phyloP scores from a whole-genome alignment of 2,113 vertebrate species.

The Podocnemis expansa region DNA sequence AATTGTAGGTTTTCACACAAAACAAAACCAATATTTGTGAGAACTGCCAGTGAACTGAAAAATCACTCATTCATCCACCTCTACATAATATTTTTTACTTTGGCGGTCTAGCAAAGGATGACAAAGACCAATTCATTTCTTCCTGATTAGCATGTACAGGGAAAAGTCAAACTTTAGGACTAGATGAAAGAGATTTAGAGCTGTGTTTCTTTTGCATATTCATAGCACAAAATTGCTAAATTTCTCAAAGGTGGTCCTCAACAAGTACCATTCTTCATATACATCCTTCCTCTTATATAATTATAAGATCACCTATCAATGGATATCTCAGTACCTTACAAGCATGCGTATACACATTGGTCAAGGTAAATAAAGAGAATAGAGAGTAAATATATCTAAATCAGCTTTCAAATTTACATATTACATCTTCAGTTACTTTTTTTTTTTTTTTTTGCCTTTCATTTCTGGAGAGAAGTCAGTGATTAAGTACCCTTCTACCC shows the following conservation, averaged over 20 bases:
- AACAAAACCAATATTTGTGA: background rate
- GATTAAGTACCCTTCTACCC: background rate
- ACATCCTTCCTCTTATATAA: background rate
- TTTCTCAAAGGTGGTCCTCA: background rate
- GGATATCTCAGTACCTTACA: background rate
- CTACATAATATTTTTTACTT: background rate
- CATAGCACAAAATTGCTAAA: background rate
- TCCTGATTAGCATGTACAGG: background rate
- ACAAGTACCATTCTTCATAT: background rate
- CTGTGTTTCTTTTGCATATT: background rate
- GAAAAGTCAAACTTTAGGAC: background rate
- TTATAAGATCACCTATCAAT: background rate
- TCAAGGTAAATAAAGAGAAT: background rate
- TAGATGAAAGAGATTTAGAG: background rate
- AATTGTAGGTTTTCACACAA: background rate
- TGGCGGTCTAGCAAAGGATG: background rate
- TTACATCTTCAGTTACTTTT: background rate
- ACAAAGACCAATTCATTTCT: background rate
- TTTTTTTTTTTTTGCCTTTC: background rate
- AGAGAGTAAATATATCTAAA: background rate
- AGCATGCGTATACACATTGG: background rate
- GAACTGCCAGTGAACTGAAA: background rate
- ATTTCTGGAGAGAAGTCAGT: conserved; percentile 1
- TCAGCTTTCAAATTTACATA: background rate
- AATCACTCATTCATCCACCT: background rate